Base-by-base conservation (phyloP, 1,140 invertebrate genomes). In the Notospermus geniculatus region DNA sequence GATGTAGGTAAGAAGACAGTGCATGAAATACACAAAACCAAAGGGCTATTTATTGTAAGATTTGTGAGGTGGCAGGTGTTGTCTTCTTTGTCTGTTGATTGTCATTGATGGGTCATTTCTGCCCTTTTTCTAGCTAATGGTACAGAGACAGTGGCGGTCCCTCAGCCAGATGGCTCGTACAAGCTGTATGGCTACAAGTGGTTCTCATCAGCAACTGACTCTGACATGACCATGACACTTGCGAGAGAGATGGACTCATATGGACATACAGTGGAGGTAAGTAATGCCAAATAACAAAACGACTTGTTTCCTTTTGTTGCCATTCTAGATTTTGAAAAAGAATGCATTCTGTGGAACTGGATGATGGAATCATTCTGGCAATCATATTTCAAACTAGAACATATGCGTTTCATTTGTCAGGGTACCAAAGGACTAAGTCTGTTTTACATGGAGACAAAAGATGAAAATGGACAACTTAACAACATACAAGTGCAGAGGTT, bases 201-300 rank as follows among this genome's bases (percentile, higher is more conserved):
- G 85, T 87, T 87, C 72, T 84, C 84, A 39, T 87, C 86, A 4
- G 86, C 86, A 25, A 86, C 85, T 39, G 86, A 87, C 76, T 76
- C 85, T 19, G 83, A 87, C 71, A 85, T 87, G 71, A 73, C 84
- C 25, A 76, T 87, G 30, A 86, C 86, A n/a, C 69, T 87, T 52
- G 86, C 85, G 17, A 71, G 85, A 58, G 73, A 84, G 56, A 74
- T 80, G 9, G 80, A 83, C 65, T 59, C 69, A 30, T 65, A 84
- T 61, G 83, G 81, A 54, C 60, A 78, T 30, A 62, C 69, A 17
- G 65, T 75, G 28, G 60, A 77, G 63, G 83, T 83, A 71, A 63
- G 50, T 59, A 46, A n/a, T n/a, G n/a, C n/a, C n/a, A n/a, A n/a
- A n/a, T n/a, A n/a, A n/a, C n/a, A n/a, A n/a, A n/a, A n/a, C n/a